These are phyloP conservation scores for Gallinago undulata DNA, from an alignment of 2,113 vertebrate genomes.

Conservation along the genomic window DNA sequence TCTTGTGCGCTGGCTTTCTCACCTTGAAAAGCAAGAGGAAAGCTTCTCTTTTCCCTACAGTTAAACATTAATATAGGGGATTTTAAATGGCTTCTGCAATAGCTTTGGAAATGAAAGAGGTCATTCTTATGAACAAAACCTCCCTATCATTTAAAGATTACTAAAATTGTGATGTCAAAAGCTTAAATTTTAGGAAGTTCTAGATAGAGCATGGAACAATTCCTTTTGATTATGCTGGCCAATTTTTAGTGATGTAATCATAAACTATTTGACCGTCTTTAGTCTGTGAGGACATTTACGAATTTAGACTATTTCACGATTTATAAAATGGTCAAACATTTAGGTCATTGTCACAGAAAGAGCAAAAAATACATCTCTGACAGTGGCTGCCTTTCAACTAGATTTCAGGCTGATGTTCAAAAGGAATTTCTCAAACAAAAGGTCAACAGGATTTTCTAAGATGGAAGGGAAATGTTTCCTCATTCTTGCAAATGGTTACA, in stretches of 20 bases:
- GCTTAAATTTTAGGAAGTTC: not conserved
- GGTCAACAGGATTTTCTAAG: not conserved
- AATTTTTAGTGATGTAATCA: not conserved
- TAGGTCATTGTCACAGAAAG: not conserved
- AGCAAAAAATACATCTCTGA: not conserved
- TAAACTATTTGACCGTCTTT: not conserved
- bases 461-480: not conserved
- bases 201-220: not conserved
- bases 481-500: not conserved
- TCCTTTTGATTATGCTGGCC: not conserved
- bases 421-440: not conserved
- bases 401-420: not conserved
- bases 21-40: not conserved
- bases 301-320: not conserved
- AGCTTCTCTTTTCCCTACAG: not conserved
- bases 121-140: not conserved
- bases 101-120: not conserved
- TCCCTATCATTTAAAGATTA: not conserved
- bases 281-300: not conserved
- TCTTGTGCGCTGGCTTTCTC: not conserved
- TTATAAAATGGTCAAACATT: not conserved
- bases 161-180: not conserved
- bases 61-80: not conserved
- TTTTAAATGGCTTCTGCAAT: not conserved
- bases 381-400: not conserved